Base-by-base conservation (phyloP, 2,888 invertebrate genomes). In the Willowsia nigromaculata region DNA sequence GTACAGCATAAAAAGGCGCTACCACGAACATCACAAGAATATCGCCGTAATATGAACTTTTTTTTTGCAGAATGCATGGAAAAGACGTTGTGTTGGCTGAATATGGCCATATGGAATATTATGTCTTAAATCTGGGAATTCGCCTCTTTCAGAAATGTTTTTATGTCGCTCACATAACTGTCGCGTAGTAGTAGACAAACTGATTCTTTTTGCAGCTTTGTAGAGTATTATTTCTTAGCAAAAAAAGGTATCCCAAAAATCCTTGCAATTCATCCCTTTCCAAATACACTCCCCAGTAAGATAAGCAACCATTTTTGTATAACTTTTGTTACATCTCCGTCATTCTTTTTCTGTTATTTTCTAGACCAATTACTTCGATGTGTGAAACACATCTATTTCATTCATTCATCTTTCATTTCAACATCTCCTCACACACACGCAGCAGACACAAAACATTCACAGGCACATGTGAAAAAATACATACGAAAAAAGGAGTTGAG, bases 331-430 rank as follows among this genome's bases (percentile, higher is more conserved):
- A 59, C 25, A 27, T 25, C 50, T 37, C 25, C 22, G 9, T 59
- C 65, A 37, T 37, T 18, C 18, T 37, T 65, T 65, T 40, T 11
- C n/a, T 40, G 37, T 22, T 11, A 80, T 40, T 71, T 43, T 40
- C 40, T 71, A 65, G 22, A 71, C 33, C 2, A 56, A 47, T 62
- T 76, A 43, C 59, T 76, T 62, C 43, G 30, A 76, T 85, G 85
- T 50, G 85, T 37, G 76, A 50, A 65, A 78, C 74, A 25, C 78
- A 85, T 74, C 30, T 65, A 78, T 85, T 62, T 76, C 84, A 59
- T 43, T 83, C 83, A 62, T 83, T 68, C 53, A 74, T 74, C 74
- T 84, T 83, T 83, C 40, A 56, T 62, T 65, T 76, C 78, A 47
- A 47, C 78, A 30, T 78, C 33, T 78, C 56, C 11, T 78, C 33